Percentiles rank a stretch among this genome's conserved stretches.
Conservation (phyloP, 2,888 invertebrate species). For the Synergus japonicus region DNA sequence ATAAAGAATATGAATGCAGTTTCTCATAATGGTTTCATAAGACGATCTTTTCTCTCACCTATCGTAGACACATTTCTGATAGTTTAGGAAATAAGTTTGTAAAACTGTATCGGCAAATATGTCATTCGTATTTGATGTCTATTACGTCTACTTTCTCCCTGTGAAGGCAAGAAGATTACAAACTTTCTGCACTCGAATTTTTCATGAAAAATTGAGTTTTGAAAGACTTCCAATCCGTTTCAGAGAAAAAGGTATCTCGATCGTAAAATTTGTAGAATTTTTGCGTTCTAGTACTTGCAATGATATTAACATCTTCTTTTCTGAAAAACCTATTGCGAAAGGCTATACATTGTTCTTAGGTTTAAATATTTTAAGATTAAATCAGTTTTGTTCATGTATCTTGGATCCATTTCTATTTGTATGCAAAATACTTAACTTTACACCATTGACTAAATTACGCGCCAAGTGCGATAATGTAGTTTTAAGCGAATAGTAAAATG, state of each 20-base stretch:
- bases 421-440: not conserved
- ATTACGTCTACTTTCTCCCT: not conserved
- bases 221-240: conserved; percentile 27
- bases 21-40: not conserved
- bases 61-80: not conserved
- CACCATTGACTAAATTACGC: conserved; percentile 2
- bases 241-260: not conserved
- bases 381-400: not conserved
- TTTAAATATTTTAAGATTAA: not conserved
- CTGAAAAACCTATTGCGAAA: not conserved
- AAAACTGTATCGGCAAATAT: conserved; percentile 23
- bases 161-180: not conserved
- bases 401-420: not conserved
- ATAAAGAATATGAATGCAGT: not conserved
- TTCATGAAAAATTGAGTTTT: conserved; percentile 15
- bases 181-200: conserved; percentile 21
- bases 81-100: conserved; percentile 38
- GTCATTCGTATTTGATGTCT: conserved; percentile 35
- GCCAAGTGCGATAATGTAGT: conserved; percentile 20
- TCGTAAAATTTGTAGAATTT: not conserved
- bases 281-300: not conserved
- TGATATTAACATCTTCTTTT: not conserved
- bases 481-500: conserved; percentile 19
- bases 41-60: conserved; percentile 11
- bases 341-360: too few relatives aligned